Base-by-base conservation (phyloP, 92 coral and sea anemone species). In the Nematostella vectensis region DNA sequence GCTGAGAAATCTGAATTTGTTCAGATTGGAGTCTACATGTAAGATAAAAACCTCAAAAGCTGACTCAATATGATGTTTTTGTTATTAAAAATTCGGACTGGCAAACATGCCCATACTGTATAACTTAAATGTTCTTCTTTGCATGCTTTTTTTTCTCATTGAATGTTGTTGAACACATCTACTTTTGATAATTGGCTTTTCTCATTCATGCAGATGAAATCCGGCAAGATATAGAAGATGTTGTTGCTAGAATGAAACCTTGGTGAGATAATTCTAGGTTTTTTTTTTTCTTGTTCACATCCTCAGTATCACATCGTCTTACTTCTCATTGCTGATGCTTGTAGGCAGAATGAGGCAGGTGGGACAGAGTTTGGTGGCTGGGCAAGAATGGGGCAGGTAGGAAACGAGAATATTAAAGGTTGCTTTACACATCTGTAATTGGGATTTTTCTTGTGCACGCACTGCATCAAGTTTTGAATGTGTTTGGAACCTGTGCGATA, bases 301-400 rank as follows among this genome's bases (percentile, higher is more conserved):
- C 40, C 40, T 6, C 15, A 33, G 40, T 33, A 6, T 6, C 40
- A 33, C 15, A 33, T 6, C 40, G 8, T 6, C 6, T 6, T 33
- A 33, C 40, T 15, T 33, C 15, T 6, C 40, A 33, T 33, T 33
- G n/a, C n/a, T n/a, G n/a, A n/a, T n/a, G n/a, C n/a, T n/a, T n/a
- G n/a, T 48, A 89, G 97, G 97, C 80, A 71, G 48, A 93, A 93
- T 48, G 99, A 93, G 62, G 54, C 68, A 20, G 99, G 89, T 20
- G 72, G 63, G 47, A 77, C 95, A 30, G 99, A 93, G 66, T 87
- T 93, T 54, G 82, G 81, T 59, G 99, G 99, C 1, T 93, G 99
- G 99, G 99, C 99, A 24, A 70, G 99, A 63, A 93, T 93, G 99
- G 96, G 95, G 36, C 67, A 86, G 10, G 99, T 93, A 78, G 74